Conservation (phyloP, 2,113 vertebrate genomes). For the Sceloporus undulatus region DNA sequence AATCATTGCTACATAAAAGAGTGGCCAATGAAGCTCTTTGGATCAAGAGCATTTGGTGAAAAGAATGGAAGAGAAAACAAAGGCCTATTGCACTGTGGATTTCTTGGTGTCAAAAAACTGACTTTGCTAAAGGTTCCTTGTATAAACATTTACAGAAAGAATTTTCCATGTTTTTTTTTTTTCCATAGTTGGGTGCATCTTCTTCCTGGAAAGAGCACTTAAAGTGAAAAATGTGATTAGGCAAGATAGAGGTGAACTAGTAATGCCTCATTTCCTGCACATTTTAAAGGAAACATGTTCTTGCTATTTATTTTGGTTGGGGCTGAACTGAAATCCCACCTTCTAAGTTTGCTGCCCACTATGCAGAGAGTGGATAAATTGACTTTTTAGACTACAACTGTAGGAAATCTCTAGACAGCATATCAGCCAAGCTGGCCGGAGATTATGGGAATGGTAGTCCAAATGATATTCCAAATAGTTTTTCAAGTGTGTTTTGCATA, state of each 20-base stretch:
- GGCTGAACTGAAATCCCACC: neutral
- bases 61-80: slow-evolving; percentile 51
- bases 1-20: slow-evolving; percentile 37
- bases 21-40: slow-evolving; percentile 19
- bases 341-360: neutral
- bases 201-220: slow-evolving; percentile 33
- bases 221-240: slow-evolving; percentile 28
- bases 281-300: neutral
- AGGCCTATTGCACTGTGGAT: slow-evolving; percentile 32
- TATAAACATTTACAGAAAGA: slow-evolving; percentile 43
- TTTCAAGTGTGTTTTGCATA: neutral
- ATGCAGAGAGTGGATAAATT: no score
- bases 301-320: neutral
- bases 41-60: neutral
- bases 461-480: no score
- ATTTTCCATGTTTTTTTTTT: slow-evolving; percentile 25
- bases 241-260: neutral
- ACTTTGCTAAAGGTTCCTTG: slow-evolving; percentile 36
- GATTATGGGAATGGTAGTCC: no score
- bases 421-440: no score
- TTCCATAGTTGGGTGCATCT: neutral
- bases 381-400: no score
- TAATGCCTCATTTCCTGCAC: neutral
- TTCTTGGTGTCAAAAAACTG: slow-evolving; percentile 47
- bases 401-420: no score